phyloP scores from a whole-genome alignment of 2,797 vertebrate species.

The Ateles fusciceps region DNA sequence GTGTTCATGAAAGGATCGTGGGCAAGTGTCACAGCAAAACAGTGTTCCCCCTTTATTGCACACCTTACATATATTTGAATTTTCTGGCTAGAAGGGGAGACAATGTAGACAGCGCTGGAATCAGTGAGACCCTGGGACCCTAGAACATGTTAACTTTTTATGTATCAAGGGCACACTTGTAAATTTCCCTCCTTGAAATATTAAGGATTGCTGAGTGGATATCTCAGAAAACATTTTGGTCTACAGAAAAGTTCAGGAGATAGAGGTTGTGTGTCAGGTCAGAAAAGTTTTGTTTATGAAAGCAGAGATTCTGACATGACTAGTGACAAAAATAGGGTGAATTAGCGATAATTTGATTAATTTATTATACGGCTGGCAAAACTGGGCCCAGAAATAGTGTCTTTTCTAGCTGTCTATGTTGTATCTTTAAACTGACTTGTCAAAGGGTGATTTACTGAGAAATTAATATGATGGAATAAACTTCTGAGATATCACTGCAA shows the following conservation, averaged over 20 bases:
- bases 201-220: not conserved
- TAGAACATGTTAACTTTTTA: not conserved
- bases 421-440: not conserved
- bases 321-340: not conserved
- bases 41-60: not conserved
- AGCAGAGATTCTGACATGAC: not conserved
- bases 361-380: not conserved
- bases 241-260: not conserved
- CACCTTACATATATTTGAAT: conserved; percentile 48
- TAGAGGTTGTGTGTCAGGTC: not conserved
- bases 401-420: conserved; percentile 61
- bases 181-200: not conserved
- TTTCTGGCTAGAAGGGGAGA: conserved; percentile 53
- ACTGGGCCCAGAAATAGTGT: conserved; percentile 65
- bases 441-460: not conserved
- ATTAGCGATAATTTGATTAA: not conserved
- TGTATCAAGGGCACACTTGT: not conserved
- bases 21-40: conserved; percentile 61
- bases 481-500: not conserved
- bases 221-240: not conserved
- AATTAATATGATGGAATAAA: not conserved
- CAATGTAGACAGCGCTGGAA: not conserved
- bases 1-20: conserved; percentile 54
- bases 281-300: not conserved
- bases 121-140: not conserved